Conservation (phyloP, 2,797 vertebrate species). For the Mycteria americana region DNA sequence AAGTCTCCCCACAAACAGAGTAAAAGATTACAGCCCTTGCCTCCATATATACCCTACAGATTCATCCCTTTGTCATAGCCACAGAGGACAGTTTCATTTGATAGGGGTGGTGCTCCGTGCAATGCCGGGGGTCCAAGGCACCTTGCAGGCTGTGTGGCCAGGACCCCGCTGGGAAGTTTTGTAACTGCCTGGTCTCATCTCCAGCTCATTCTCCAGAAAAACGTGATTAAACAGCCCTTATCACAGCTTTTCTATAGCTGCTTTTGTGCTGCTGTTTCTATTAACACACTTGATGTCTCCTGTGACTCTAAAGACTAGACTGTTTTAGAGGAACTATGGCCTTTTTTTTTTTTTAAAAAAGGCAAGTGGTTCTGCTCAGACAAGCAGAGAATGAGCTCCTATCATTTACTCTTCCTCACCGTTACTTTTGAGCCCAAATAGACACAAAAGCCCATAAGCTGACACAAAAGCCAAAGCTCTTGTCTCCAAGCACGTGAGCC, state of each 20-base stretch:
- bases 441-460: not conserved
- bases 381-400: not conserved
- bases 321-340: not conserved
- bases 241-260: not conserved
- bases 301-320: not conserved
- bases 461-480: not conserved
- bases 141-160: accelerated
- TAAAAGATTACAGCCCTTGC: not conserved
- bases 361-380: not conserved
- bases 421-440: not conserved
- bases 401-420: not conserved
- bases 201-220: not conserved
- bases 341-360: not conserved
- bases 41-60: accelerated
- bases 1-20: not conserved
- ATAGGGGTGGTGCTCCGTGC: accelerated
- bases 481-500: not conserved
- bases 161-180: not conserved
- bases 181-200: not conserved
- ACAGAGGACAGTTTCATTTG: not conserved
- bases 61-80: not conserved
- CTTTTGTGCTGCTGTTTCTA: not conserved
- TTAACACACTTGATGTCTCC: not conserved
- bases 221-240: not conserved
- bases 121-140: not conserved